Conservation (phyloP, 2,113 vertebrate species). For the Leucosticte australis region DNA sequence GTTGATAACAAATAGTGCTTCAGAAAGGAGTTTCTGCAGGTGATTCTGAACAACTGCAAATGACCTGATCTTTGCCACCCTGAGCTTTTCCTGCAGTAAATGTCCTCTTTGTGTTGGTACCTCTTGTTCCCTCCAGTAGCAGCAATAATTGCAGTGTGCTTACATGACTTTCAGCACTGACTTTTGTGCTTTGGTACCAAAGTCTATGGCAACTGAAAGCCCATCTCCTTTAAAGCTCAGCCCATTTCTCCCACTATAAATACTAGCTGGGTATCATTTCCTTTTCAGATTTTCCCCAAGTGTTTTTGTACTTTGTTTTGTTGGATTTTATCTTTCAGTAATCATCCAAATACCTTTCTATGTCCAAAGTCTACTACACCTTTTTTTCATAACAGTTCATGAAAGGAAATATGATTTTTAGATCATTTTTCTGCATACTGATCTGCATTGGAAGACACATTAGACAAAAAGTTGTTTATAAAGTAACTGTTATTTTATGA, state of each 20-base stretch:
- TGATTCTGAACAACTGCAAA: not conserved
- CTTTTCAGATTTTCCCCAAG: not conserved
- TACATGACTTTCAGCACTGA: not conserved
- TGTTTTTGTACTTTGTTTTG: not conserved
- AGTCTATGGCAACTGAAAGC: not conserved
- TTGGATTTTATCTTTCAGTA: not conserved
- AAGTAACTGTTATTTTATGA: not conserved
- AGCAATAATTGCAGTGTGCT: not conserved
- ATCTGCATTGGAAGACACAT: not conserved
- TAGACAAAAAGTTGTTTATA: not conserved
- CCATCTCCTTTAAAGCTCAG: not conserved
- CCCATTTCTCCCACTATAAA: not conserved
- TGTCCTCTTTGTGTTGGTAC: not conserved
- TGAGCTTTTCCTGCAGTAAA: not conserved
- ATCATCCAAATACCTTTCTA: not conserved
- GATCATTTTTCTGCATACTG: not conserved
- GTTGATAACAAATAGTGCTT: not conserved
- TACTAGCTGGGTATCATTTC: not conserved
- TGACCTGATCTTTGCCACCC: not conserved
- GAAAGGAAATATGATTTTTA: not conserved
- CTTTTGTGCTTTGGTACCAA: not conserved
- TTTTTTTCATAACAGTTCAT: not conserved
- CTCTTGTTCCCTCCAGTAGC: not conserved
- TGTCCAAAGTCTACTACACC: not conserved
- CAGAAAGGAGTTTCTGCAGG: not conserved